Evolutionary conservation across 2,113 vertebrate species (phyloP), one percentile per base, ranked within the genome.

Genomic region (Phalacrocorax pelagicus): DNA sequence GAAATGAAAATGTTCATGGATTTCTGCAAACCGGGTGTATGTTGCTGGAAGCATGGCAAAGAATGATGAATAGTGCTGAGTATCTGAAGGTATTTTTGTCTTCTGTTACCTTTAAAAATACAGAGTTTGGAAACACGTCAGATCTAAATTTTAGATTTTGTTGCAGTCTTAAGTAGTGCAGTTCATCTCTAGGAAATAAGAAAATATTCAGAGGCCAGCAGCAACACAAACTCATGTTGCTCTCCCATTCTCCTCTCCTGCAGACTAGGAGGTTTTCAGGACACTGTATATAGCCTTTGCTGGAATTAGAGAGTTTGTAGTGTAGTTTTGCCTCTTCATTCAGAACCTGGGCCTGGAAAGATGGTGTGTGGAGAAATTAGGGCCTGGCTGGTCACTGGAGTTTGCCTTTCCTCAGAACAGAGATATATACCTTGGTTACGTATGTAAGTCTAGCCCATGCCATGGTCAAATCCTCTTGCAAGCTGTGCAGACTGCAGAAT

Each of bases 1-100:
- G 94, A 88, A 96, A 92, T 88, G 38, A 92, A 96, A 96, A 91
- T 96, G 94, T 96, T 96, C 73, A 94, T 94, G 74, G 66, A 74
- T 93, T 96, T 96, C 67, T 94, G 62, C 78, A 94, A 92, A 49
- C 55, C 24, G 8, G 40, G n/a, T 75, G 12, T 58, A 69, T 0
- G 0, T 70, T 87, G 52, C 70, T 82, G 78, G 58, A 93, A 88
- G 29, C 13, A 29, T 65, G 44, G 51, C 66, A 85, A 29, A 49
- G 93, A 96, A 94, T 94, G 36, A 93, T 78, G 46, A 96, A 93
- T 79, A 89, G 21, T 27, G 18, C 21, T 9, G 5, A 54, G 32
- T 57, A 75, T 72, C 65, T 79, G 69, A 83, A 83, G 22, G 5
- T 29, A 65, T 82, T 84, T 86, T 14, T 88, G 75, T 94, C 55